These are phyloP conservation scores for Manis pentadactyla DNA, from an alignment of 2,797 vertebrate genomes.

Conservation along the genomic window DNA sequence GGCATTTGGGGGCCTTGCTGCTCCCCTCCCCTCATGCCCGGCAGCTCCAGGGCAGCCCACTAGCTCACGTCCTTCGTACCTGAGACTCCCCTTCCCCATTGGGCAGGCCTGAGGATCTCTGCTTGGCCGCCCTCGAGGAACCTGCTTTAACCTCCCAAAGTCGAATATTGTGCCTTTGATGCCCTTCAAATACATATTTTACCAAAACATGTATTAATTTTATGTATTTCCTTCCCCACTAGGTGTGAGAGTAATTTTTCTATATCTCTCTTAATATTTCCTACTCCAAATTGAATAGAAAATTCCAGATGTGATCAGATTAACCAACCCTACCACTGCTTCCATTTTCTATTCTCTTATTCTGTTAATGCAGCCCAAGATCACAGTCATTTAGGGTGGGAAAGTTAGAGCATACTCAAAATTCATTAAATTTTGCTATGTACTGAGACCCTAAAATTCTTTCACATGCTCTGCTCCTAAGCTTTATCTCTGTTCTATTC, in stretches of 20 bases:
- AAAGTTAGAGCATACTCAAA: background rate
- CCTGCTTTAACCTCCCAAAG: background rate
- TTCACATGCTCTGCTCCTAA: background rate
- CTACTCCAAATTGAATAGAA: background rate
- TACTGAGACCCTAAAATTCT: background rate
- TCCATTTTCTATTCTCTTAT: background rate
- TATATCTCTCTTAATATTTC: background rate
- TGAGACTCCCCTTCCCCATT: background rate
- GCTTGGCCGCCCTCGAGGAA: background rate
- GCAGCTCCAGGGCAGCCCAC: background rate
- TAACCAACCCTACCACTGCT: background rate
- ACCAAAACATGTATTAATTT: background rate
- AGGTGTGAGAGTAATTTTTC: background rate
- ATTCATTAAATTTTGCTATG: background rate
- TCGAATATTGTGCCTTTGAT: background rate
- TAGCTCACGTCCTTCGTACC: accelerated
- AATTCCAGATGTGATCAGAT: background rate
- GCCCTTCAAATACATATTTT: background rate
- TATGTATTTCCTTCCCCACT: background rate
- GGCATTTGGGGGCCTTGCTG: accelerated
- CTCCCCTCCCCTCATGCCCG: accelerated
- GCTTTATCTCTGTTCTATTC: conserved; percentile 18
- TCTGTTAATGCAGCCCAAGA: background rate
- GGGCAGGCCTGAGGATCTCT: background rate
- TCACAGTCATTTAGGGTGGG: background rate